Conservation (phyloP, 2,797 vertebrate species). For the Eidolon dupreanum region DNA sequence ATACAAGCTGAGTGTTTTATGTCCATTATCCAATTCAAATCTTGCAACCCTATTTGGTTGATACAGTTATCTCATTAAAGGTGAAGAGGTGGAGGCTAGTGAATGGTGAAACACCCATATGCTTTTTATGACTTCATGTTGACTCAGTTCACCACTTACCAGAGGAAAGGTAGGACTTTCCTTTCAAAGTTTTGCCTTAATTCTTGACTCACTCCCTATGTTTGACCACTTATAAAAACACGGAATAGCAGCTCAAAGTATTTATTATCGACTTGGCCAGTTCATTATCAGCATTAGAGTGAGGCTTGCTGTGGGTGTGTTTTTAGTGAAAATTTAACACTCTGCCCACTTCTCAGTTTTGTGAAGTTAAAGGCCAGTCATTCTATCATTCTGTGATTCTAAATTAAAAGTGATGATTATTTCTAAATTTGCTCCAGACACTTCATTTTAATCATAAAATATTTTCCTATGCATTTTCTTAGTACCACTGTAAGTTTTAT, state of each 20-base stretch:
- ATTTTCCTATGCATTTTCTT: neutral
- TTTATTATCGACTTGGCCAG: neutral
- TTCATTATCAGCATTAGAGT: neutral
- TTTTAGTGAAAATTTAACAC: neutral
- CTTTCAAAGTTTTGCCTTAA: neutral
- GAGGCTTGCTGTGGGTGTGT: neutral
- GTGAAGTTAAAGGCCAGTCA: neutral
- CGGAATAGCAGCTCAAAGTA: neutral
- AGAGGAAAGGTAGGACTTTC: neutral
- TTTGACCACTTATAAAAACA: neutral
- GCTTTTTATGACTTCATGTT: neutral
- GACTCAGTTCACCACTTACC: neutral
- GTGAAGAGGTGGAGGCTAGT: neutral
- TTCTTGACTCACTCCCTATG: neutral
- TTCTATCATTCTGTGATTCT: neutral
- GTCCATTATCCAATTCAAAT: neutral
- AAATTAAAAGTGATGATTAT: neutral
- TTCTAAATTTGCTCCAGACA: slow-evolving; percentile 23
- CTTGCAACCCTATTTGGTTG: neutral
- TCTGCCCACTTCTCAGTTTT: neutral
- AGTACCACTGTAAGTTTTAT: neutral
- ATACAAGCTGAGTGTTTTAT: neutral
- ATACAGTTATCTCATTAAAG: neutral
- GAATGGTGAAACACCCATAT: fast-evolving
- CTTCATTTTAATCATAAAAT: neutral